A percentile compares a stretch with the other conserved stretches of the same genome.
phyloP scores from a whole-genome alignment of 1,140 invertebrate species.

The Aphelenchoides besseyi region DNA sequence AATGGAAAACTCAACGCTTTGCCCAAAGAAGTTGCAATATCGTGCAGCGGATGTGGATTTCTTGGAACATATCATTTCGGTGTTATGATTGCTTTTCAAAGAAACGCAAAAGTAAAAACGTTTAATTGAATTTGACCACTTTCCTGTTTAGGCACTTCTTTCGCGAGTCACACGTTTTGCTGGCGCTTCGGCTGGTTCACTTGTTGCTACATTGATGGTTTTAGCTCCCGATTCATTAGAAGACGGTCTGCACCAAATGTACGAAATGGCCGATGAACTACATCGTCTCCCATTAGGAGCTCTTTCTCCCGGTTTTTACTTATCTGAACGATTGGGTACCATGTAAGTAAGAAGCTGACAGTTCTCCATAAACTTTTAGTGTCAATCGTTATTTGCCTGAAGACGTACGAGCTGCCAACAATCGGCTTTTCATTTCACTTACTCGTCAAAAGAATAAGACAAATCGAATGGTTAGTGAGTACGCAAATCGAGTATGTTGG shows the following conservation, averaged over 20 bases:
- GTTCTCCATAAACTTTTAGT: conserved; percentile 11
- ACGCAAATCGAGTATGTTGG: conserved; percentile 26
- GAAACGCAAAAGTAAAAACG: conserved; percentile 52
- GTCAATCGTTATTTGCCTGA: conserved; percentile 52
- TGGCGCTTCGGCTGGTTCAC: conserved; percentile 57
- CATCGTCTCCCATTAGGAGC: conserved; percentile 52
- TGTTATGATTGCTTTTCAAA: conserved; percentile 54
- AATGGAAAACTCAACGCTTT: not conserved
- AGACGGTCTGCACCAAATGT: conserved; percentile 47
- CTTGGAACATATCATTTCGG: no score
- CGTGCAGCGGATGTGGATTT: conserved; percentile 50
- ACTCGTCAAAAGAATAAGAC: conserved; percentile 41
- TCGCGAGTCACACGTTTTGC: conserved; percentile 41
- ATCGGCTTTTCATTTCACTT: conserved; percentile 50
- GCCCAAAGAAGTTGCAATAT: conserved; percentile 32
- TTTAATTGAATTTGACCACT: conserved; percentile 7
- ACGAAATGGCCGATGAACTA: conserved; percentile 57
- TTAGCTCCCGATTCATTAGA: conserved; percentile 49
- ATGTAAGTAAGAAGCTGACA: conserved; percentile 15
- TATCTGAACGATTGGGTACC: conserved; percentile 44
- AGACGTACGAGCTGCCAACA: conserved; percentile 39
- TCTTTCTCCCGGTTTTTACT: conserved; percentile 56
- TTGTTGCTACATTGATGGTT: conserved; percentile 51
- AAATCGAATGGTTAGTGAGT: conserved; percentile 37
- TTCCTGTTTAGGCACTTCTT: conserved; percentile 24